Evolutionary conservation across 2,113 vertebrate genomes (phyloP).

Genomic region (Hypocryptadius cinnamomeus): DNA sequence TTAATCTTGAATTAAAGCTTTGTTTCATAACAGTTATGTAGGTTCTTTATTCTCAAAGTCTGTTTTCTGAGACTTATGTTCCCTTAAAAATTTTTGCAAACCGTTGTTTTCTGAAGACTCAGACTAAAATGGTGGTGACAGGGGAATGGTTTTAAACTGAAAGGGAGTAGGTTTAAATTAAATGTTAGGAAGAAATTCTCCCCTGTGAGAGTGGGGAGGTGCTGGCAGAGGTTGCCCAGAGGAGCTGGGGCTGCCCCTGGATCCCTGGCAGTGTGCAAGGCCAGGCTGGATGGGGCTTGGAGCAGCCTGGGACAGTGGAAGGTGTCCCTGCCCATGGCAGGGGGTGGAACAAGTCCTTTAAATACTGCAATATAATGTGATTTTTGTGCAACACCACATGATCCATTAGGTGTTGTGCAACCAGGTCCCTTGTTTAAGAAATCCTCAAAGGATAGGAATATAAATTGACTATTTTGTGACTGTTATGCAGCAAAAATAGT

Average conservation of each 20-base stretch:
- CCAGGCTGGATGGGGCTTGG: fast-evolving
- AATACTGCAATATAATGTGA: not conserved
- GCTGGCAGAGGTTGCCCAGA: not conserved
- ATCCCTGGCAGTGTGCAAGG: not conserved
- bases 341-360: not conserved
- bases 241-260: not conserved
- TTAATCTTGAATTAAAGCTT: not conserved
- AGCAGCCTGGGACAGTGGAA: not conserved
- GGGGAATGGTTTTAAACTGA: not conserved
- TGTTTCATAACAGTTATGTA: not conserved
- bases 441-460: not conserved
- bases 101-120: not conserved
- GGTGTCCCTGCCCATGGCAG: not conserved
- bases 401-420: not conserved
- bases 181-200: not conserved
- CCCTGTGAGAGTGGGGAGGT: not conserved
- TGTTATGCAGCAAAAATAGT: not conserved
- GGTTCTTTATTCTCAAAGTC: not conserved
- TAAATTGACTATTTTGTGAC: not conserved
- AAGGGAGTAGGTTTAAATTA: not conserved
- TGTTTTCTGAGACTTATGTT: not conserved
- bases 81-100: not conserved
- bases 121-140: not conserved
- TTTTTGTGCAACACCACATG: not conserved
- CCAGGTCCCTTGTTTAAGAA: not conserved